A percentile compares a stretch with the other conserved stretches of the same genome.
Conservation (phyloP, 2,888 invertebrate species). For the Biston betularia region DNA sequence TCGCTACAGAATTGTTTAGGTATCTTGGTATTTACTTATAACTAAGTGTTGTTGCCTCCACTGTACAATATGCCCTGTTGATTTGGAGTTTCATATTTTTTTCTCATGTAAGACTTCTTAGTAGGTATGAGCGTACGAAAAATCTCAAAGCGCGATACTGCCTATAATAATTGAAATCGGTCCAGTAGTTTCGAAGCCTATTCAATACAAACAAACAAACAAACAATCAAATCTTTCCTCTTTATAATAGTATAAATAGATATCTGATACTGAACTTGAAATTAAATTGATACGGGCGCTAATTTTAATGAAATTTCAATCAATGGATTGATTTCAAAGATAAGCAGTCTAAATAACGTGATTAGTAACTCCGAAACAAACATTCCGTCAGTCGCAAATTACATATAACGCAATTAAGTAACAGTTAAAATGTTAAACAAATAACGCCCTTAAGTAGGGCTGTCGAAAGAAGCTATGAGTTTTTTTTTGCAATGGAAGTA, state of each 20-base stretch:
- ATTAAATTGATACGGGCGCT: neutral
- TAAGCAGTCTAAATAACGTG: constrained; percentile 25
- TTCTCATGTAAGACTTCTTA: no score
- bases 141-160: no score
- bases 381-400: constrained; percentile 30
- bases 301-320: constrained; percentile 12
- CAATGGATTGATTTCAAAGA: constrained; percentile 6
- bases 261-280: neutral
- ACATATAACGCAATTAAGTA: constrained; percentile 32
- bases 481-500: neutral
- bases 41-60: no score
- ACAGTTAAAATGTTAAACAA: constrained; percentile 30
- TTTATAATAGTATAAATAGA: neutral
- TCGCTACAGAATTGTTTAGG: no score
- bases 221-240: no score
- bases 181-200: no score
- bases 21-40: no score
- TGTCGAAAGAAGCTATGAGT: neutral
- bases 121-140: no score
- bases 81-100: no score
- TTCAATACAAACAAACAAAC: no score
- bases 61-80: no score
- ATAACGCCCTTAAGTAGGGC: constrained; percentile 22
- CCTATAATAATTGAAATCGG: no score
- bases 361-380: constrained; percentile 29